phyloP scores from a whole-genome alignment of 64 coral and sea anemone species.

The Acropora tenuis region DNA sequence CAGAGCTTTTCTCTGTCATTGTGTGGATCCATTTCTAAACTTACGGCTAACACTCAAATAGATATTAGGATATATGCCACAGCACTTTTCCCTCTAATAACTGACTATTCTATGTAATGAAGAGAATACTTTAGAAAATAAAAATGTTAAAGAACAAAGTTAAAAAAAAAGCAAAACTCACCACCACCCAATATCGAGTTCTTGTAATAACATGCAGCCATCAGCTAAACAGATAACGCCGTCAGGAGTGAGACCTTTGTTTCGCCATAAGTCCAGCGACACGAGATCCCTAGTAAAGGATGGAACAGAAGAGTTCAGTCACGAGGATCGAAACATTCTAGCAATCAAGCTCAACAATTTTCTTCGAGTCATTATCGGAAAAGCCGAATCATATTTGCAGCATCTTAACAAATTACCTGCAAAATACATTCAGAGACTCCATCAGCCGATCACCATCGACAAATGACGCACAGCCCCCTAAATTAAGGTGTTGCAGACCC shows the following conservation, averaged over 20 bases:
- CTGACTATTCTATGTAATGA: too few relatives aligned
- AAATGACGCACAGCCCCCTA: constrained; percentile 27
- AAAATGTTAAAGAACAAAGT: too few relatives aligned
- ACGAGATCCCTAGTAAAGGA: constrained; percentile 42
- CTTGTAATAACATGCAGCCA: constrained; percentile 58
- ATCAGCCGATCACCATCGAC: constrained; percentile 11
- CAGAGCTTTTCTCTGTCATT: too few relatives aligned
- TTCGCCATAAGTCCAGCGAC: constrained; percentile 77
- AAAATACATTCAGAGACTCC: constrained; percentile 8
- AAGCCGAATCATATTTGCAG: not conserved
- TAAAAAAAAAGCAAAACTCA: constrained; percentile 5
- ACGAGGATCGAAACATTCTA: too few relatives aligned
- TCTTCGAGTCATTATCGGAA: too few relatives aligned
- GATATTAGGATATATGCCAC: too few relatives aligned
- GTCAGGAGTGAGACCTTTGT: constrained; percentile 24
- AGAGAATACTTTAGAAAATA: too few relatives aligned
- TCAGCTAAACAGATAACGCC: constrained; percentile 42
- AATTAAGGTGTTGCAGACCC: constrained; percentile 53
- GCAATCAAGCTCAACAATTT: too few relatives aligned
- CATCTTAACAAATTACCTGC: constrained; percentile 29
- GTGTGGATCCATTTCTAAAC: too few relatives aligned
- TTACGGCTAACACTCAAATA: too few relatives aligned
- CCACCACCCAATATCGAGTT: constrained; percentile 87
- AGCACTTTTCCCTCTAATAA: too few relatives aligned
- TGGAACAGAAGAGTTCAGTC: not conserved